Base-by-base conservation (phyloP, 1,140 invertebrate species). In the Amphibalanus amphitrite region DNA sequence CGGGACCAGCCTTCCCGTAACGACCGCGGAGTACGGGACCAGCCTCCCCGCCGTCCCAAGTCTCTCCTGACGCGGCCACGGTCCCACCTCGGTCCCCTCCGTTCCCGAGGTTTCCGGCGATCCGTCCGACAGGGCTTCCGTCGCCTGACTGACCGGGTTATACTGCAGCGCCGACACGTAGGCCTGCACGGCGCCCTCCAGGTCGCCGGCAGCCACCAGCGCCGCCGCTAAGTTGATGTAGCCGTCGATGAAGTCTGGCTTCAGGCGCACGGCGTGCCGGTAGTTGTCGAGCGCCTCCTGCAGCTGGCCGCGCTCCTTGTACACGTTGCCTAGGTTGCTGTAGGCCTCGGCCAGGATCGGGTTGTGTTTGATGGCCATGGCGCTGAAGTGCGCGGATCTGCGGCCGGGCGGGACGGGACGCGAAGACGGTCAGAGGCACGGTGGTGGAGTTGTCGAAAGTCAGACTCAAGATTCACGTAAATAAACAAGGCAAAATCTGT, bases 211-310 rank as follows among this genome's bases (percentile, higher is more conserved):
- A 73, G 96, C 95, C 25, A 99, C 97, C 3, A 99, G 84, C 28
- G 97, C 97, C 38, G 97, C 95, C 4, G 97, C 96, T 73, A 99
- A 82, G 83, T 99, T 99, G 77, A 99, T 98, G 80, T 99, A 99
- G n/a, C 97, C 97, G 86, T 99, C 96, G 77, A 99, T 99, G 82
- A 99, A 99, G 81, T 99, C 97, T 0, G 95, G 97, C 82, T 99
- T 99, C 75, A 99, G 82, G n/a, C 94, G 83, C 13, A 99, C 95
- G 40, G 97, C 97, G 82, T 98, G 93, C 73, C 92, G 85, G 81
- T 99, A 99, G 82, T 98, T 98, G 71, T 86, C 85, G 25, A 74
- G 64, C n/a, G 75, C 75, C 67, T 76, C 75, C 75, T 76, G 70
- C 6, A 99, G 82, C 78, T 98, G 94, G 15, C 93, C 93, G 71